phyloP scores from a whole-genome alignment of 2,888 invertebrate genomes.

The Xiphydria camelus region DNA sequence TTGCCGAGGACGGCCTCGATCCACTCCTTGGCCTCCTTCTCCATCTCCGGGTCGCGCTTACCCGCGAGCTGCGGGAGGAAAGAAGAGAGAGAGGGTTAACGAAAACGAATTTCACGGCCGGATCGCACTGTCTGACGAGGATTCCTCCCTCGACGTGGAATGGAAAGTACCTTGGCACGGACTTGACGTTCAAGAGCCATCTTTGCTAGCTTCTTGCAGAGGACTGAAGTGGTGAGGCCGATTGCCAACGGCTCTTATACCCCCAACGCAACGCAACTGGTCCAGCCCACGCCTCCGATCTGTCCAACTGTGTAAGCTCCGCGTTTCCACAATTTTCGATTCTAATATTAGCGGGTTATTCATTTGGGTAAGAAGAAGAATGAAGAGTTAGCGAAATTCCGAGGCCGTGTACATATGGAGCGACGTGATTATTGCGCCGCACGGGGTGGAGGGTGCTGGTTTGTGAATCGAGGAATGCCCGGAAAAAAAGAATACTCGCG shows the following conservation, averaged over 20 bases:
- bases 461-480: no score
- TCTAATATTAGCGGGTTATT: slow-evolving; percentile 51
- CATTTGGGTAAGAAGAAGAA: slow-evolving; percentile 25
- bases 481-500: no score
- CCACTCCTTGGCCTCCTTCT: slow-evolving; percentile 90
- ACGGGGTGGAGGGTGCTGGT: no score
- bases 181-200: slow-evolving; percentile 95
- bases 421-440: no score
- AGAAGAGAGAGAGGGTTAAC: no score
- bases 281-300: slow-evolving; percentile 42
- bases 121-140: no score
- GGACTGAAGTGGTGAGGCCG: slow-evolving; percentile 47
- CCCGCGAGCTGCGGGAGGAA: slow-evolving; percentile 69
- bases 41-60: slow-evolving; percentile 81
- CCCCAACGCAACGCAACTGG: slow-evolving; percentile 28
- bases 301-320: slow-evolving; percentile 32
- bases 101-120: no score
- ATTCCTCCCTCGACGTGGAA: no score
- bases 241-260: slow-evolving; percentile 46
- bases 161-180: slow-evolving; percentile 85
- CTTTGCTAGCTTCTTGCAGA: slow-evolving; percentile 44
- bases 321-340: slow-evolving; percentile 41
- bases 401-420: no score
- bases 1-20: slow-evolving; percentile 84
- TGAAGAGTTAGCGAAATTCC: not conserved